These are phyloP conservation scores for Malurus alboscapulatus DNA, from an alignment of 2,113 vertebrate genomes.

Conservation along the genomic window DNA sequence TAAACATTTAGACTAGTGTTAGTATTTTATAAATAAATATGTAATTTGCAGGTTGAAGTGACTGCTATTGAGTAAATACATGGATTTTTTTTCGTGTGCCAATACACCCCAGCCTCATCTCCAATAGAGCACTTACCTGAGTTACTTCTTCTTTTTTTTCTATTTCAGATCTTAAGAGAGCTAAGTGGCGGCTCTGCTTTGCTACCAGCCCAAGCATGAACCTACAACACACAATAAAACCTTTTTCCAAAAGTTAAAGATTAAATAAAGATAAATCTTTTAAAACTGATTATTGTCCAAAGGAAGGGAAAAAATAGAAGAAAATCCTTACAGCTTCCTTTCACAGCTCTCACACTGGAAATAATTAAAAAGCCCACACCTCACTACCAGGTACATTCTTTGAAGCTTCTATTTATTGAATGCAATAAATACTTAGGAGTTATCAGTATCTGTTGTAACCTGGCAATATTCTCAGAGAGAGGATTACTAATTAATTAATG, in stretches of 20 bases:
- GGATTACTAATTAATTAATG: conserved; percentile 44
- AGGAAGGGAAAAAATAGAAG: background rate
- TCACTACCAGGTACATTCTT: background rate
- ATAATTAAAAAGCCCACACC: background rate
- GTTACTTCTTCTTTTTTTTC: background rate
- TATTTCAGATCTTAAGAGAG: background rate
- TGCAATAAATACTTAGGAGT: conserved; percentile 28
- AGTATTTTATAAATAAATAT: background rate
- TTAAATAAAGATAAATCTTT: background rate
- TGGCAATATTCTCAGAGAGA: background rate
- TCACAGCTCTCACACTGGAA: background rate
- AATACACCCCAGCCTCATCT: background rate
- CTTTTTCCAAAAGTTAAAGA: background rate
- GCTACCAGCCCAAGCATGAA: background rate
- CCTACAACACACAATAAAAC: background rate
- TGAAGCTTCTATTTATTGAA: conserved; percentile 32
- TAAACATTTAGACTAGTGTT: background rate
- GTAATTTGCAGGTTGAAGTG: background rate
- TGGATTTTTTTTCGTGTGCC: background rate
- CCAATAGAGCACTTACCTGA: background rate
- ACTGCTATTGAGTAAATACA: background rate
- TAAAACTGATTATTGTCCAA: background rate
- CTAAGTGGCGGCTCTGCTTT: background rate
- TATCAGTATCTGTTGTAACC: conserved; percentile 12
- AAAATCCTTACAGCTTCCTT: background rate